Base-by-base conservation (phyloP, 2,113 vertebrate genomes). In the human (Homo sapiens) region DNA sequence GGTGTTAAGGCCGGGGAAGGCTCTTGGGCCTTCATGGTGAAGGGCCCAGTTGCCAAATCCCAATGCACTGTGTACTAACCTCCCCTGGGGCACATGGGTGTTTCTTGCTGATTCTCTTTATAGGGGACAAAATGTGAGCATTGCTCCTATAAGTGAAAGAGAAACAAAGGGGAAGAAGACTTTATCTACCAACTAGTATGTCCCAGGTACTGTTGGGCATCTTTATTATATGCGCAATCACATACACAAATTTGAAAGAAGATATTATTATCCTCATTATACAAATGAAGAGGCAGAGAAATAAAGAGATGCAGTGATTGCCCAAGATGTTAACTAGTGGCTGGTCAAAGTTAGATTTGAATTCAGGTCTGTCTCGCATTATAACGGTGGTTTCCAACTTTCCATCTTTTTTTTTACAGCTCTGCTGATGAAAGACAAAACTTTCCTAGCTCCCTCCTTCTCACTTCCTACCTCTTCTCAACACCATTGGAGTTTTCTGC, bases 31-130 rank as follows among this genome's bases (percentile, higher is more conserved):
- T 72, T 12, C 25, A 22, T 8, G n/a, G 61, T 18, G 22, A 75
- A 64, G 38, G 20, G 78, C 25, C 75, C 14, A 1, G 3, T 7
- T 35, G 59, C 75, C 7, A 68, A 82, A 50, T 75, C 72, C 79
- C 3, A 38, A 30, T 9, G 13, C 2, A 27, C 23, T 45, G 8
- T 43, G 32, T 7, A 12, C 61, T 80, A 8, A 14, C 38, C 9
- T 0, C 12, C 75, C 78, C 50, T 52, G 64, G 72, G 91, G 57
- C 48, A 61, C 48, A 14, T 76, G 79, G 68, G 27, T 96, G 81
- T 85, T 85, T 97, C 94, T 96, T 96, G 40, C 81, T 50, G 81
- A 13, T 72, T 93, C 57, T 87, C 18, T 0, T 38, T 70, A 25
- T 50, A 6, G 43, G 95, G 43, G 72, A 84, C 38, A 81, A 75